Evolutionary conservation across 92 coral and sea anemone species (phyloP), one percentile per base, ranked within the genome.

Genomic region (Epizoanthus ramosus): DNA sequence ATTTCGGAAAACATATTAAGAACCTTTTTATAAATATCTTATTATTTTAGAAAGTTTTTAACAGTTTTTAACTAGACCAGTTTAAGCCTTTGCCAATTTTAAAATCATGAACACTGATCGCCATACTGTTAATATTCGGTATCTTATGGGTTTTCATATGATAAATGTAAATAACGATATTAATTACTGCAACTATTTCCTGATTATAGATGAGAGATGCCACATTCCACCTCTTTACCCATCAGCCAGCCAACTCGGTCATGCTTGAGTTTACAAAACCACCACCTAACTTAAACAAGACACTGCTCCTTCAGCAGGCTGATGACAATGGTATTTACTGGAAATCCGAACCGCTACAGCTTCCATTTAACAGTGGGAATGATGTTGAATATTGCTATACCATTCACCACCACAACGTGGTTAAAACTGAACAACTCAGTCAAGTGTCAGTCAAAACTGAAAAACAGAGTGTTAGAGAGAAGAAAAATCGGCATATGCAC

Each of bases 331-430:
- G 65, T 10, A 79, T 54, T 33, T 74, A 89, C 65, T 93, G 94
- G 94, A 86, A 8, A 15, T 91, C 92, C 0, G 50, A 24, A 0
- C 3, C 3, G 15, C 9, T 93, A 6, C 54, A 14, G 21, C 1
- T 93, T 13, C 86, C 75, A 19, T 14, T 75, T 10, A 10, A 86
- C 0, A 19, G 43, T 12, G 87, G 73, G 0, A 28, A 5, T 1
- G 63, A 5, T 1, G 63, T 88, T 61, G 66, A 76, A 12, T 93
- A 93, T 28, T 84, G 81, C 10, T 93, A 91, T 73, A 69, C 74
- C 0, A 82, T 84, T 5, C 87, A 75, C 24, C 79, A 70, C 68
- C 73, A 41, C 7, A 88, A 80, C 10, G 74, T 50, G 74, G 8
- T 3, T 39, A 33, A 39, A 41, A 43, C 15, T 28, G n/a, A 63